Percentiles rank a stretch among this genome's conserved stretches.
Conservation (phyloP, 1,140 invertebrate species). For the Atta cephalotes region DNA sequence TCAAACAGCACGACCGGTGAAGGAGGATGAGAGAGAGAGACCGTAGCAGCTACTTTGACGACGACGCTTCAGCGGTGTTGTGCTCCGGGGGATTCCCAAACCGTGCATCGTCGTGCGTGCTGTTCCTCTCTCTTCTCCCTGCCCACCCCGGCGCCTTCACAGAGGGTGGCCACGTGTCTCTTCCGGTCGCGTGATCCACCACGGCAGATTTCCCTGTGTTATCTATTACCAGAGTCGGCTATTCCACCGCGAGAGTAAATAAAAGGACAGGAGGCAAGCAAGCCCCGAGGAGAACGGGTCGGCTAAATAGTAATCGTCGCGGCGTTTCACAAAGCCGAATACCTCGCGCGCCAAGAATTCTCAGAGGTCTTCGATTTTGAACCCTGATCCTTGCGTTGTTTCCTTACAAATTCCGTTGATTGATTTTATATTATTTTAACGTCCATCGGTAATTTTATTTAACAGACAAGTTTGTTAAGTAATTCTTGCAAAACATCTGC, state of each 20-base stretch:
- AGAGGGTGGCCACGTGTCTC: slow-evolving; percentile 47
- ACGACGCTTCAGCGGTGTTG: slow-evolving; percentile 52
- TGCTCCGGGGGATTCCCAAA: slow-evolving; percentile 69
- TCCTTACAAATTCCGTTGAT: not conserved
- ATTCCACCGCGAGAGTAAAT: slow-evolving; percentile 4
- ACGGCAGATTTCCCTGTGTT: slow-evolving; percentile 41
- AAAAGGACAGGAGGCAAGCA: slow-evolving; percentile 12
- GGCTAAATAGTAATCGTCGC: slow-evolving; percentile 12
- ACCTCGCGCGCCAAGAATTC: slow-evolving; percentile 7
- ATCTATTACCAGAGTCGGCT: slow-evolving; percentile 37
- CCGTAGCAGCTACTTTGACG: slow-evolving; percentile 72
- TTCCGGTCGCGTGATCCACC: slow-evolving; percentile 32
- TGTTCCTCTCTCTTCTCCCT: not conserved
- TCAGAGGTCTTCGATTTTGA: not conserved
- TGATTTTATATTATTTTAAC: not conserved
- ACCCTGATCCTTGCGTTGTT: not conserved
- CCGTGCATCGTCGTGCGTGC: slow-evolving; percentile 62
- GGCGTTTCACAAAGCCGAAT: not conserved
- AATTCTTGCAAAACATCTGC: not conserved
- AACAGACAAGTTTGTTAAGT: not conserved
- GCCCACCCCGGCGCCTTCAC: slow-evolving; percentile 6
- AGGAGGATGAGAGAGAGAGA: slow-evolving; percentile 35
- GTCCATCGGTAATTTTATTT: not conserved
- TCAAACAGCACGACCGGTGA: slow-evolving; percentile 64
- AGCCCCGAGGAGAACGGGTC: too few relatives aligned